Percentiles rank a stretch among this genome's conserved stretches.
Evolutionary conservation across 1,140 invertebrate genomes (phyloP).

Genomic region (Mercenaria mercenaria): DNA sequence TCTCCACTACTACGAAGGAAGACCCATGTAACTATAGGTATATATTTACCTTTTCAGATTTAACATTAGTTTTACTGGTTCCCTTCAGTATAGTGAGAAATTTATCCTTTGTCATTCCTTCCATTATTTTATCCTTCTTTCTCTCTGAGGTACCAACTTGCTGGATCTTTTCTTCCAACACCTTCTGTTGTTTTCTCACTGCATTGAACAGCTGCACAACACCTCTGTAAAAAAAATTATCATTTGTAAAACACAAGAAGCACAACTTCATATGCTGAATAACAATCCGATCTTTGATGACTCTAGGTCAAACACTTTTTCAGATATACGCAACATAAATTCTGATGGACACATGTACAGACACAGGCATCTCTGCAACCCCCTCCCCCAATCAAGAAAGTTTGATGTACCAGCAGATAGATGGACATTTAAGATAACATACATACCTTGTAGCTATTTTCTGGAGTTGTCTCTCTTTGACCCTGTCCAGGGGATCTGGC

Average conservation of each 20-base stretch:
- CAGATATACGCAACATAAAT: no score
- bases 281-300: no score
- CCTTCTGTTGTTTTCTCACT: constrained; percentile 93
- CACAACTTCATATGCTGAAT: no score
- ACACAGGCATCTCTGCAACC: no score
- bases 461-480: constrained; percentile 91
- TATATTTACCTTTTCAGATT: neutral
- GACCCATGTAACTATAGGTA: no score
- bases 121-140: constrained; percentile 93
- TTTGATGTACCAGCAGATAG: no score
- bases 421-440: no score
- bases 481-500: constrained; percentile 90
- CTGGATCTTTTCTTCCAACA: constrained; percentile 91
- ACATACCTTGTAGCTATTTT: constrained; percentile 90
- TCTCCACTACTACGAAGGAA: no score
- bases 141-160: constrained; percentile 92
- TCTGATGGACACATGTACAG: no score
- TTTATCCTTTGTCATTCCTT: constrained; percentile 92
- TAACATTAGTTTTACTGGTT: constrained; percentile 53
- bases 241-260: no score
- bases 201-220: constrained; percentile 97
- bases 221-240: constrained; percentile 90
- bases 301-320: no score
- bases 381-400: no score
- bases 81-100: constrained; percentile 95